Percentiles rank a stretch among this genome's conserved stretches.
These are phyloP conservation scores for Lordiphosa andalusiaca DNA, from an alignment of 2,888 invertebrate genomes.

Conservation along the genomic window DNA sequence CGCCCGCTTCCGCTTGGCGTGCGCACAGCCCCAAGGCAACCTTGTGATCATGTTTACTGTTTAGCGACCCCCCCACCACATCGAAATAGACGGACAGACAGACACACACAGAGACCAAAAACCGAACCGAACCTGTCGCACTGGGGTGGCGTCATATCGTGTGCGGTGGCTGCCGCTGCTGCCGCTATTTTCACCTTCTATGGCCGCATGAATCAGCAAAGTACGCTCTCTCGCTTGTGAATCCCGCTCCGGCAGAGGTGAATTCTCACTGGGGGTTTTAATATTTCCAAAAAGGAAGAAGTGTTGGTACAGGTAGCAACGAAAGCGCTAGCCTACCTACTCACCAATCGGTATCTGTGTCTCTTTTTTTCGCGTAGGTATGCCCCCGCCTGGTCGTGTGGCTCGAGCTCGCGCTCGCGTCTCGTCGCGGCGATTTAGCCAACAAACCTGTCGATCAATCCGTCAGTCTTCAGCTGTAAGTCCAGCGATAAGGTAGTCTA, in stretches of 20 bases:
- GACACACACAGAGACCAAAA: slow-evolving; percentile 6
- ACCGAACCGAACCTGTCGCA: slow-evolving; percentile 54
- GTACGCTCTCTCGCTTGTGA: slow-evolving; percentile 38
- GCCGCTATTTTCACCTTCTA: slow-evolving; percentile 70
- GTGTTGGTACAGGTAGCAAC: slow-evolving; percentile 46
- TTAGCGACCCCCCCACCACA: slow-evolving; percentile 66
- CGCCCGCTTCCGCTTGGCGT: slow-evolving; percentile 72
- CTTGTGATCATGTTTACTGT: slow-evolving; percentile 76
- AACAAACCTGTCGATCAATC: slow-evolving; percentile 79
- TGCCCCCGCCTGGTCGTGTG: slow-evolving; percentile 55
- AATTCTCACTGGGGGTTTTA: slow-evolving; percentile 53
- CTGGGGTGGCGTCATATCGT: slow-evolving; percentile 70
- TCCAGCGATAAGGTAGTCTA: slow-evolving; percentile 72
- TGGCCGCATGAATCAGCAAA: slow-evolving; percentile 70
- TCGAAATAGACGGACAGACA: slow-evolving; percentile 8
- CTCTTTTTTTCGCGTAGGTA: not conserved
- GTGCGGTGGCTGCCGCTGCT: slow-evolving; percentile 20
- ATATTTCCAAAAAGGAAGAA: slow-evolving; percentile 65
- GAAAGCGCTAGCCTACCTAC: slow-evolving; percentile 3
- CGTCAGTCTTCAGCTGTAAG: slow-evolving; percentile 77
- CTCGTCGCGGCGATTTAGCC: slow-evolving; percentile 75
- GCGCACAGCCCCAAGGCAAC: slow-evolving; percentile 66
- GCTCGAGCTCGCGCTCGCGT: slow-evolving; percentile 67
- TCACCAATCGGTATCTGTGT: slow-evolving; percentile 30
- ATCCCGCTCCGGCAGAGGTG: slow-evolving; percentile 48